phyloP scores from a whole-genome alignment of 2,888 invertebrate genomes.

The Nycteola revayana region DNA sequence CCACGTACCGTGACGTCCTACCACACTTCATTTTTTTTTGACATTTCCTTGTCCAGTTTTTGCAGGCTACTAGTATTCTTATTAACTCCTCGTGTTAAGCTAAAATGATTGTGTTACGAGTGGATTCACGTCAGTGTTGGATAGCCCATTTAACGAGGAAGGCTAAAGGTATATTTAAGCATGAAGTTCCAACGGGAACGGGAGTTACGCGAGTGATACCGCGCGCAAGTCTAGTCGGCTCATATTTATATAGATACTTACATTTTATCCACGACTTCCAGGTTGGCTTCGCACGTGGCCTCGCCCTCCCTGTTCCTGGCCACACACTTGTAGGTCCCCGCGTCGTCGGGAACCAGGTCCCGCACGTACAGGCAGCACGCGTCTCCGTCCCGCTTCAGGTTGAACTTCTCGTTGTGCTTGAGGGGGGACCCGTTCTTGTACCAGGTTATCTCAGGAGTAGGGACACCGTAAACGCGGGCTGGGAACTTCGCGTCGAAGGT shows the following conservation, averaged over 20 bases:
- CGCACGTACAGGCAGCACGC: slow-evolving; percentile 88
- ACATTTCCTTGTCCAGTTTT: no score
- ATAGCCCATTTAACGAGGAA: no score
- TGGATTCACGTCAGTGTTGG: no score
- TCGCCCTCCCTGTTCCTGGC: slow-evolving; percentile 92
- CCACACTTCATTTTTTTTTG: no score
- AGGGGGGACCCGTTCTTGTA: slow-evolving; percentile 91
- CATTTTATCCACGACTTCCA: slow-evolving; percentile 92
- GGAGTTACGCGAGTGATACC: no score
- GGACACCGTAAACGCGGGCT: slow-evolving; percentile 90
- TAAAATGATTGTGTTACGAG: no score
- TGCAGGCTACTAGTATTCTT: no score
- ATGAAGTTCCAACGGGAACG: no score
- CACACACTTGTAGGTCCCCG: slow-evolving; percentile 88
- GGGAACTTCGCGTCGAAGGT: slow-evolving; percentile 91
- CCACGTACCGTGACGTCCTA: no score
- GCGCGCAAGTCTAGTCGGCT: background rate
- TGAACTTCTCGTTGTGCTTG: slow-evolving; percentile 86
- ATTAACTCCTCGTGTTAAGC: no score
- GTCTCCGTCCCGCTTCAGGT: slow-evolving; percentile 89
- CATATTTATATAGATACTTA: slow-evolving; percentile 70
- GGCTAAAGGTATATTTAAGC: no score
- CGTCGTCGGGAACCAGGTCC: slow-evolving; percentile 85
- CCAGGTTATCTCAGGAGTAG: slow-evolving; percentile 93
- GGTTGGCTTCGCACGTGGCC: slow-evolving; percentile 86